Evolutionary conservation across 2,113 vertebrate species (phyloP).

Genomic region (Lamprologus sp.): DNA sequence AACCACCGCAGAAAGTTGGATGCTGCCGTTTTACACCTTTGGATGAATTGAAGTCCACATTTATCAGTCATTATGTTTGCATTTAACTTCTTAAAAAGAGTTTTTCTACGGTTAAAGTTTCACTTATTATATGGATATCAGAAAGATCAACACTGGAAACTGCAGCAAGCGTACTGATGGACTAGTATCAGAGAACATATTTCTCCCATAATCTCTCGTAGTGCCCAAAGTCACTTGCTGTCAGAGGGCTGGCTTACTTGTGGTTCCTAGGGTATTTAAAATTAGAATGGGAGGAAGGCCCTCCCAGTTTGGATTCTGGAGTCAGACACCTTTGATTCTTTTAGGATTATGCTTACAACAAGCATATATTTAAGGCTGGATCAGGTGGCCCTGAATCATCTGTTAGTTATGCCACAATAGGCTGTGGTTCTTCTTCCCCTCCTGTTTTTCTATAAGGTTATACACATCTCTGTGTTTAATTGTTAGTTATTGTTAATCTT

Average conservation of each 20-base stretch:
- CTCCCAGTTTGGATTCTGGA: neutral
- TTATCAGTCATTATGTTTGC: neutral
- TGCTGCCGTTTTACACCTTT: neutral
- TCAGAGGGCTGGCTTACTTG: neutral
- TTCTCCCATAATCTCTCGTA: neutral
- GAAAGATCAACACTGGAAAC: neutral
- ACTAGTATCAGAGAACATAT: neutral
- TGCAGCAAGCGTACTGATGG: neutral
- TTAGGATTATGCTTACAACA: neutral
- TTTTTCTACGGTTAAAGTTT: neutral
- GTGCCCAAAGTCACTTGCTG: neutral
- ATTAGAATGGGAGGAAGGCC: neutral
- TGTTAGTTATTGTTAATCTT: neutral
- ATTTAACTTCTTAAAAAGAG: neutral
- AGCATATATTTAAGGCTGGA: neutral
- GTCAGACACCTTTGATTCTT: neutral
- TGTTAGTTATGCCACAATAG: neutral
- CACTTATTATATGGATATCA: neutral
- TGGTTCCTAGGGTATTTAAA: neutral
- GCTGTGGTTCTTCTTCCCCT: neutral
- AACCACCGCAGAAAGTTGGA: neutral
- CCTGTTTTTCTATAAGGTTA: accelerated
- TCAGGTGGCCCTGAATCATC: neutral
- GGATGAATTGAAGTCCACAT: neutral
- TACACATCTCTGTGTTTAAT: neutral